Base-by-base conservation (phyloP, 2,113 vertebrate genomes). In the Chaetodon trifascialis region DNA sequence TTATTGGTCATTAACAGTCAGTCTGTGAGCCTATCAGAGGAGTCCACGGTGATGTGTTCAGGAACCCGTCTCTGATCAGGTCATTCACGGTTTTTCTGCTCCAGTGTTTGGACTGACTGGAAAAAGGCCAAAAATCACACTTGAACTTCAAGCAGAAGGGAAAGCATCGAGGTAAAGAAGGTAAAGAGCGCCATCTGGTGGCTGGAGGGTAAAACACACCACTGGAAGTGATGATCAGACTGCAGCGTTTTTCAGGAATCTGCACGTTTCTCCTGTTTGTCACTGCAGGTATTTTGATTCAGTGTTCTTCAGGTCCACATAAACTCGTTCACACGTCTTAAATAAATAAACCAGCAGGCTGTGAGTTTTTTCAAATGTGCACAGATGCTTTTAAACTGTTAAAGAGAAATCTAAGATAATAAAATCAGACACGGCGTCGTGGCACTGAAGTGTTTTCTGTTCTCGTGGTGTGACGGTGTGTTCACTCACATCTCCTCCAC, bases 401-500 rank as follows among this genome's bases (percentile, higher is more conserved):
- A 30, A 30, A 30, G 30, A 30, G 30, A 30, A 30, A 30, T 30
- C 30, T 30, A 30, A 30, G 2, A 30, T 30, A 30, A 30, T 30
- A 3, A 30, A 30, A 30, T 30, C 30, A 30, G 30, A 30, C 30
- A 30, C 3, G 30, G 30, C 30, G 30, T 30, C 30, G 30, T 30
- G n/a, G n/a, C n/a, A n/a, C n/a, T n/a, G n/a, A n/a, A n/a, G n/a
- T n/a, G n/a, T n/a, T n/a, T n/a, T n/a, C n/a, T n/a, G n/a, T n/a
- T n/a, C n/a, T n/a, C n/a, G n/a, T n/a, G n/a, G n/a, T n/a, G n/a
- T n/a, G 30, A 30, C 30, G 1, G 47, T 21, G 5, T 42, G 14
- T 5, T 3, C 4, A 97, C 97, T 98, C 94, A 99, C 97, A 98
- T 98, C 65, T 95, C 94, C 78, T 96, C 91, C 79, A 99, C 96